Percentiles rank a stretch among this genome's conserved stretches.
These are phyloP conservation scores for Cyprinus carpio DNA, from an alignment of 2,113 vertebrate species.

Conservation along the genomic window DNA sequence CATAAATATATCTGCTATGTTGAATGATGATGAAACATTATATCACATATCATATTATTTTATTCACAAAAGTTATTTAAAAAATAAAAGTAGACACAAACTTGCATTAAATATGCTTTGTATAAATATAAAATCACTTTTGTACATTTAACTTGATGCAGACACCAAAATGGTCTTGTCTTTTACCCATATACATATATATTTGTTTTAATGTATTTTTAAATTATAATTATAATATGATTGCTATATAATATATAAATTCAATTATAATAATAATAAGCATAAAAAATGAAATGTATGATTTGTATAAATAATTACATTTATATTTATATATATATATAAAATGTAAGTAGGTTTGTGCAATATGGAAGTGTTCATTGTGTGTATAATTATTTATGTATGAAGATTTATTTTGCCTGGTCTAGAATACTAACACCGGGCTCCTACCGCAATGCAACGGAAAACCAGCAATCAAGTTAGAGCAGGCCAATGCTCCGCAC, in stretches of 20 bases:
- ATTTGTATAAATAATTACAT: background rate
- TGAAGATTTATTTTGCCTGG: background rate
- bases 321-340: background rate
- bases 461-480: constrained; percentile 64
- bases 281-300: background rate
- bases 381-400: background rate
- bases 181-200: no score
- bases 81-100: background rate
- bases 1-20: background rate
- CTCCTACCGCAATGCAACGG: background rate
- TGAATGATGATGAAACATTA: background rate
- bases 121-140: background rate
- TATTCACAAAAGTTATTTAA: background rate
- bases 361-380: background rate
- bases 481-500: constrained; percentile 61
- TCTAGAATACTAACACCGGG: background rate
- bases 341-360: background rate
- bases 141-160: no score
- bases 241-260: no score
- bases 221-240: no score
- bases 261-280: no score
- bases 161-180: no score
- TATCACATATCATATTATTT: background rate
- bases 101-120: background rate
- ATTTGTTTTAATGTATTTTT: no score